Evolutionary conservation across 2,888 invertebrate species (phyloP).

Genomic region (Pyrocoelia pectoralis): DNA sequence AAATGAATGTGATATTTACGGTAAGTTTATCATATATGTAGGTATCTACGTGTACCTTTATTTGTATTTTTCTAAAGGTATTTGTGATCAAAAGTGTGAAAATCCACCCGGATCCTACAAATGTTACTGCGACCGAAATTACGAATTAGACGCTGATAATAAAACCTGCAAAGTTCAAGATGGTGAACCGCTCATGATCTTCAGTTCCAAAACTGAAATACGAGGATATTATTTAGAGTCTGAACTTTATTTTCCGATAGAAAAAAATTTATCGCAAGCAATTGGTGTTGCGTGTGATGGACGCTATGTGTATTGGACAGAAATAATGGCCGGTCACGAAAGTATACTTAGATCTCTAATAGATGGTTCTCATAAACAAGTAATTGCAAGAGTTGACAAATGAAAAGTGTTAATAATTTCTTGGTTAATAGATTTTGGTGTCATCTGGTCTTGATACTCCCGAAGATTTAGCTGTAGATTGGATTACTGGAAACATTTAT

Average conservation of each 20-base stretch:
- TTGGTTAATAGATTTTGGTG: conserved; percentile 62
- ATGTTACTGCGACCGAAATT: conserved; percentile 72
- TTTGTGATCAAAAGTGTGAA: conserved; percentile 74
- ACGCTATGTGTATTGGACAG: conserved; percentile 79
- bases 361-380: conserved; percentile 69
- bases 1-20: conserved; percentile 70
- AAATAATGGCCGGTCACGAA: conserved; percentile 73
- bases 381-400: conserved; percentile 45
- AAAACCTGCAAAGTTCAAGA: conserved; percentile 64
- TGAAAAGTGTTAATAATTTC: not conserved
- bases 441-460: conserved; percentile 75
- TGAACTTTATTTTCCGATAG: conserved; percentile 61
- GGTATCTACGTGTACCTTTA: too few relatives aligned
- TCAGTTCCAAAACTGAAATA: conserved; percentile 71
- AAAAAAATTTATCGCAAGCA: conserved; percentile 64
- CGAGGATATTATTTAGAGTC: conserved; percentile 69
- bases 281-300: conserved; percentile 78
- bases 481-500: conserved; percentile 82
- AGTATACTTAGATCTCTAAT: conserved; percentile 71
- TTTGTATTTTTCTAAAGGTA: conserved; percentile 48
- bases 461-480: conserved; percentile 80
- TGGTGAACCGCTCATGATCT: conserved; percentile 73
- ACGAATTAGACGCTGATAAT: conserved; percentile 62
- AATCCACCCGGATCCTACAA: conserved; percentile 67
- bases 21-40: conserved; percentile 56